Evolutionary conservation across 1,140 invertebrate species (phyloP), one percentile per base, ranked within the genome.

Genomic region (Leptonema lineaticorne): DNA sequence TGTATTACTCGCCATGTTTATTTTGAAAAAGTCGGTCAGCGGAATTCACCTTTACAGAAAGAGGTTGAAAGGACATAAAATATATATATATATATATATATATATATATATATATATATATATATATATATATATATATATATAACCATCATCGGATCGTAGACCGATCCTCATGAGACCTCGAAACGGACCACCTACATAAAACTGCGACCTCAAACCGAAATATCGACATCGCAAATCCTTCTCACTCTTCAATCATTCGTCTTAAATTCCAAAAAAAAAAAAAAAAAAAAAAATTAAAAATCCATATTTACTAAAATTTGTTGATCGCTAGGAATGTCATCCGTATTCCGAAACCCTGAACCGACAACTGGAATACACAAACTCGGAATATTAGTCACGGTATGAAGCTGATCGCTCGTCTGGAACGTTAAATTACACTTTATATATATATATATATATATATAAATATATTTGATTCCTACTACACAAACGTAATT

Each of bases 51-150:
- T 8, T 37, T 37, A 37, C n/a, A 37, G 7, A 37, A 8, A 37
- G 7, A 37, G 7, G n/a, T 37, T 8, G 7, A 37, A 8, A 37
- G n/a, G n/a, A n/a, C n/a, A n/a, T n/a, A n/a, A n/a, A n/a, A n/a
- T 48, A 48, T 48, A 48, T 16, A 8, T 48, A 48, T 16, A 48
- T 48, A 48, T 48, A 48, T 48, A 48, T 48, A 16, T 48, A 48
- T 16, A 48, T 48, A 48, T 48, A 48, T 48, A 6, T 48, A 48
- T 48, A 16, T 48, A 48, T 16, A 48, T 48, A 48, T 8, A 16
- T 48, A 16, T 48, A 48, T 48, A 48, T 48, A 48, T 16, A 8
- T 48, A 48, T 8, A 48, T 48, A 48, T 16, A 48, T 6, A 16
- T 41, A 41, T 41, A 41, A 16, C 37, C 37, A 41, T 41, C 37